Evolutionary conservation across 2,113 vertebrate genomes (phyloP), one percentile per base, ranked within the genome.

Genomic region (Charadrius vociferus): DNA sequence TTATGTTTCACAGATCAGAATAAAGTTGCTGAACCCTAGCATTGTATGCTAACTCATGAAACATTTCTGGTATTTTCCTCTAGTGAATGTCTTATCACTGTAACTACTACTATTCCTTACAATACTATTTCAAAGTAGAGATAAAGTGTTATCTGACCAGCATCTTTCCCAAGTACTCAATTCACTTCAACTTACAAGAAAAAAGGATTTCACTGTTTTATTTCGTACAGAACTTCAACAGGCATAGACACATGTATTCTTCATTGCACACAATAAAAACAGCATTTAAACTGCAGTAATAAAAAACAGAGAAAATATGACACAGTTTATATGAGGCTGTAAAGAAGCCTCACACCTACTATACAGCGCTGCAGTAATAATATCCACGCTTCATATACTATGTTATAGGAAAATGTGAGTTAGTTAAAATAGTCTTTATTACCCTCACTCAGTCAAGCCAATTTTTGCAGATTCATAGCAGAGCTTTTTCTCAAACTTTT

Each of bases 391-490:
- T 93, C 95, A 77, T 93, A 90, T 83, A 86, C 63, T 77, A 2
- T 92, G 81, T 95, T 95, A 90, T 74, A 80, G 90, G 82, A 94
- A 94, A 95, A 93, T 90, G 34, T 92, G 93, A 94, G 88, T 95
- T 94, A 92, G 88, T 96, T 96, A 90, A 92, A 96, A 73, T 65
- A 77, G 75, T 52, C 88, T 91, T 94, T 93, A 75, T 80, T 91
- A 80, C 59, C n/a, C 50, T 88, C 23, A 65, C 21, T 61, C 47
- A 70, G 75, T 41, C 79, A 85, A 90, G 75, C 39, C 80, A 93
- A 14, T 66, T 94, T 90, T 93, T 90, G 75, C 79, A 94, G 75
- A 78, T 67, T 55, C 5, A 0, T 18, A 73, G 55, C 55, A 90
- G 50, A 73, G n/a, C 5, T 2, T 88, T 92, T 92, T 82, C 59